phyloP scores from a whole-genome alignment of 2,113 vertebrate species.

The Meles meles region DNA sequence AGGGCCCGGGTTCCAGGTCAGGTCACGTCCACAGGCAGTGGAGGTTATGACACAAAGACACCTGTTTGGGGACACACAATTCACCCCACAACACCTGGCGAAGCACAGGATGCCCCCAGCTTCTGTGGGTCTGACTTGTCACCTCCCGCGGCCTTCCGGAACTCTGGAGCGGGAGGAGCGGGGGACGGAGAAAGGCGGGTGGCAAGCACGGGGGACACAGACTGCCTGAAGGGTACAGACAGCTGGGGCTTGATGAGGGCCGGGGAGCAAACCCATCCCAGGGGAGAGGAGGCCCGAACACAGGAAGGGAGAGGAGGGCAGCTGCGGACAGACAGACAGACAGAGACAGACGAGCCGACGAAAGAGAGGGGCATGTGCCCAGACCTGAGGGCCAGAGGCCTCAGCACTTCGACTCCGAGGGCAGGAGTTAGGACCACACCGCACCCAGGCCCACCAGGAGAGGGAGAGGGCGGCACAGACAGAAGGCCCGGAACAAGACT shows the following conservation, averaged over 20 bases:
- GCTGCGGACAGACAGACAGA: not conserved
- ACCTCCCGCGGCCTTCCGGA: not conserved
- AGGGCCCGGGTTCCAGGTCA: not conserved
- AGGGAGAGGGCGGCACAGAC: not conserved
- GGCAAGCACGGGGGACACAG: not conserved
- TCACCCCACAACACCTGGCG: not conserved
- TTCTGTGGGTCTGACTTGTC: accelerated
- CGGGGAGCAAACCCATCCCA: not conserved
- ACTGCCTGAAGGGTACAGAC: not conserved
- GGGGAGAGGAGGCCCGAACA: not conserved
- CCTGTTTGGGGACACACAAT: not conserved
- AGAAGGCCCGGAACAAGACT: not conserved
- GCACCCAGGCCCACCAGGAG: accelerated
- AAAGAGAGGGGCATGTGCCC: not conserved
- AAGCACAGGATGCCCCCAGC: not conserved
- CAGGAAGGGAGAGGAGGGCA: not conserved
- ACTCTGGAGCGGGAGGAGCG: not conserved
- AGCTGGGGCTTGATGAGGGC: not conserved
- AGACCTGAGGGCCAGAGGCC: not conserved
- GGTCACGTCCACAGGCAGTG: not conserved
- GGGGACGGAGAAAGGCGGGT: not conserved
- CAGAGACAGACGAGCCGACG: not conserved
- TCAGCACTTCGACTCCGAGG: not conserved
- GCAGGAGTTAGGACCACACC: not conserved
- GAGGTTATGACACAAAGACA: not conserved